Evolutionary conservation across 2,797 vertebrate genomes (phyloP), one percentile per base, ranked within the genome.

Genomic region (Tarsius wallacei): DNA sequence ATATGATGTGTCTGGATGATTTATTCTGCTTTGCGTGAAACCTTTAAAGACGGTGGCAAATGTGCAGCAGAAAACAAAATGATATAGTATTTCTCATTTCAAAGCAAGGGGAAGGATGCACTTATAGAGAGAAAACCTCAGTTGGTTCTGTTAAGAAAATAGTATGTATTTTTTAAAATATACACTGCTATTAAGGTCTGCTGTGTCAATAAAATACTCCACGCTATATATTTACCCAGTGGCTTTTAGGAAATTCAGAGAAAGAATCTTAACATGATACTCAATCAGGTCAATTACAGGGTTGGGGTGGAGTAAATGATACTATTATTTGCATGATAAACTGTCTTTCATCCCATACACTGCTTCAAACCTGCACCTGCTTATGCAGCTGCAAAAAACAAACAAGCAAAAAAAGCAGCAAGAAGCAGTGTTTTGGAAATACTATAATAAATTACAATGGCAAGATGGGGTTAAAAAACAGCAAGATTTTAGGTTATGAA

Each of bases 321-420:
- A 63, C 73, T 59, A 87, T 82, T 96, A 81, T 97, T 97, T 96
- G 71, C 64, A 96, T 95, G 93, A 96, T 70, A 84, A 96, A 95
- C 78, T 95, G 76, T 59, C 55, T 85, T 85, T 55, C 59, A 84
- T 78, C 21, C 31, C 26, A 82, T 82, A 59, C 33, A 10, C n/a
- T 71, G 73, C 86, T 96, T 86, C 87, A 33, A 78, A 96, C 31
- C 19, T 93, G 95, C 83, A 92, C 89, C 97, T 98, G 51, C 9
- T 57, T 93, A 42, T 64, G 92, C 78, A 96, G 94, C 90, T 98
- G 96, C 91, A 6, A 12, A 42, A 24, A 11, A 47, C 26, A 57
- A 80, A 78, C 89, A 42, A 42, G 42, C 42, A 24, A 51, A 5
- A 42, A 51, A 1, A 68, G 16, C 17, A 82, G 26, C 11, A 81